Evolutionary conservation across 2,888 invertebrate species (phyloP).

Genomic region (Thera obeliscata): DNA sequence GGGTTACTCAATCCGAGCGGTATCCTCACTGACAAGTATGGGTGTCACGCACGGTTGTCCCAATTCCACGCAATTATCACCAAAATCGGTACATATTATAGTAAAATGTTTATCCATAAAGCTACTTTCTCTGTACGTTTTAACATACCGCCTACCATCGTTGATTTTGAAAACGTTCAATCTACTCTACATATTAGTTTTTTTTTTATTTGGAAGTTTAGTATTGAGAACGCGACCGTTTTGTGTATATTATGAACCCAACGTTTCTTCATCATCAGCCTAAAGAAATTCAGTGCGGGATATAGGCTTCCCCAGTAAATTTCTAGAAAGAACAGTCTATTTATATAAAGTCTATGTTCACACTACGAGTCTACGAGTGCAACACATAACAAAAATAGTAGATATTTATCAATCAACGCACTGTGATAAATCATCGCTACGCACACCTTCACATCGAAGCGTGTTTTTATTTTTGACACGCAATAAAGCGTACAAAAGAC

Average conservation of each 20-base stretch:
- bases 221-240: background rate
- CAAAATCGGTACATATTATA: constrained; percentile 50
- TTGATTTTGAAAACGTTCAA: constrained; percentile 36
- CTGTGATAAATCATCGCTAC: too few relatives aligned
- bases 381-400: too few relatives aligned
- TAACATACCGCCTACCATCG: constrained; percentile 47
- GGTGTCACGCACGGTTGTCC: constrained; percentile 47
- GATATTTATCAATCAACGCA: too few relatives aligned
- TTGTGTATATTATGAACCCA: background rate
- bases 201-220: constrained; percentile 34
- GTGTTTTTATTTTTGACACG: background rate
- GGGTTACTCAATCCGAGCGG: constrained; percentile 25
- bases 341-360: too few relatives aligned
- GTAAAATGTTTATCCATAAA: constrained; percentile 50
- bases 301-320: too few relatives aligned
- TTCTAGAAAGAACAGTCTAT: too few relatives aligned
- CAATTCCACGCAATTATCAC: constrained; percentile 59
- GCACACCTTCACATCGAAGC: background rate
- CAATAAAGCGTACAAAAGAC: constrained; percentile 64
- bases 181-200: constrained; percentile 34
- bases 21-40: constrained; percentile 24
- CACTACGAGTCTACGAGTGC: too few relatives aligned
- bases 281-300: too few relatives aligned
- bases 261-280: too few relatives aligned
- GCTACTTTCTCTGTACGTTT: constrained; percentile 53